phyloP scores from a whole-genome alignment of 2,113 vertebrate species.

The Globicephala melas region DNA sequence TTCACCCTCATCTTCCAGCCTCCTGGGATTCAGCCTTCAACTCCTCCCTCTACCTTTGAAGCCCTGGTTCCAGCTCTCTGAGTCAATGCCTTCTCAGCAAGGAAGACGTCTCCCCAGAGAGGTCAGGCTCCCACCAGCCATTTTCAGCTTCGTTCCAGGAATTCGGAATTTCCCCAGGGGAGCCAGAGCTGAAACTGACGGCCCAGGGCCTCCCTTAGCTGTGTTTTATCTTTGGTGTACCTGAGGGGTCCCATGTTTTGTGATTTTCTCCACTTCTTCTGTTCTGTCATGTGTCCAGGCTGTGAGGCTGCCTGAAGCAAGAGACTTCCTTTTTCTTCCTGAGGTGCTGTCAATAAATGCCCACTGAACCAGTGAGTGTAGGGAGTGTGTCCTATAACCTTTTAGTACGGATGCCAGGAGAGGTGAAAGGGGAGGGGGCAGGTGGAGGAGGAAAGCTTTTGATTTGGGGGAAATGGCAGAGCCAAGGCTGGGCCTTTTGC shows the following conservation, averaged over 20 bases:
- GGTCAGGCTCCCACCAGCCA: neutral
- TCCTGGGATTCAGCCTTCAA: neutral
- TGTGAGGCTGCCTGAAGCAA: neutral
- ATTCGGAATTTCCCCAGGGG: neutral
- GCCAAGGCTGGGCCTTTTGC: neutral
- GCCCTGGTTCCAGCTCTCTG: neutral
- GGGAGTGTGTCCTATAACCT: neutral
- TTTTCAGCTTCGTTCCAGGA: neutral
- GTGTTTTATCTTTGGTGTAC: too few species aligned
- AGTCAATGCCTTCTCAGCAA: neutral
- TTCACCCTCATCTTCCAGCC: neutral
- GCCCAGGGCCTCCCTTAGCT: neutral
- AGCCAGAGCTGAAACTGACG: neutral
- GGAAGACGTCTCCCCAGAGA: neutral
- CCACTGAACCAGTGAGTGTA: neutral
- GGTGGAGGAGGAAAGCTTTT: neutral
- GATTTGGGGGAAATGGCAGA: neutral
- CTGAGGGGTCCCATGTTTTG: neutral
- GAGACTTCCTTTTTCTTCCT: neutral
- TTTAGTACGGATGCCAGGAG: neutral
- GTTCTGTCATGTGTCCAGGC: neutral
- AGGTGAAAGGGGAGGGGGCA: neutral
- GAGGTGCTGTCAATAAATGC: neutral
- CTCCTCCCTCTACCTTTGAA: neutral
- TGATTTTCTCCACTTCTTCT: neutral